These are phyloP conservation scores for Diaphora mendica DNA, from an alignment of 2,888 invertebrate genomes.

Conservation along the genomic window DNA sequence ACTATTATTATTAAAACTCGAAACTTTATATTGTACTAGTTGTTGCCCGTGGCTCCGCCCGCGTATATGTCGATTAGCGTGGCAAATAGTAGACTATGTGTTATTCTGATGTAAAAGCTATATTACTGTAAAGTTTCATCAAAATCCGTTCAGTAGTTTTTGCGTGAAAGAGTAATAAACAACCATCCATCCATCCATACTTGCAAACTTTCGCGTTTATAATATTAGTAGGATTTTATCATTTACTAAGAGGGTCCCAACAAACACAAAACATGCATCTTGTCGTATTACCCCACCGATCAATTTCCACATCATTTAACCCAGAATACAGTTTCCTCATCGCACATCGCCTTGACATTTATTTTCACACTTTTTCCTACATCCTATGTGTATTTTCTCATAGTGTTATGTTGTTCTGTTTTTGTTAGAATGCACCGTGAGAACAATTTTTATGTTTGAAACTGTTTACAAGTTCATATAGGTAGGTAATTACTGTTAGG, in stretches of 20 bases:
- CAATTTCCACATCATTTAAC: constrained; percentile 78
- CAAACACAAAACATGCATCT: constrained; percentile 48
- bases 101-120: too few relatives aligned
- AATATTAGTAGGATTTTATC: too few relatives aligned
- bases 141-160: too few relatives aligned
- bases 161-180: too few relatives aligned
- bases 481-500: neutral
- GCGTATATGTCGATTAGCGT: too few relatives aligned
- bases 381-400: constrained; percentile 21
- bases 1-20: neutral
- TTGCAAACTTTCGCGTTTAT: too few relatives aligned
- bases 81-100: too few relatives aligned
- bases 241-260: neutral
- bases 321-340: constrained; percentile 69
- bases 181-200: too few relatives aligned
- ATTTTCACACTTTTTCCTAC: constrained; percentile 63
- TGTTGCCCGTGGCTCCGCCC: too few relatives aligned
- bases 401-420: constrained; percentile 44
- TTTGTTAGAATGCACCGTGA: constrained; percentile 55
- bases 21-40: too few relatives aligned
- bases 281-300: constrained; percentile 44
- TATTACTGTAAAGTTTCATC: too few relatives aligned
- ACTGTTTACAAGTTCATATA: neutral
- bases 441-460: constrained; percentile 34
- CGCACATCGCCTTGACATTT: constrained; percentile 68